Percentiles rank a stretch among this genome's conserved stretches.
Evolutionary conservation across 1,140 invertebrate genomes (phyloP).

Genomic region (Ruditapes philippinarum): DNA sequence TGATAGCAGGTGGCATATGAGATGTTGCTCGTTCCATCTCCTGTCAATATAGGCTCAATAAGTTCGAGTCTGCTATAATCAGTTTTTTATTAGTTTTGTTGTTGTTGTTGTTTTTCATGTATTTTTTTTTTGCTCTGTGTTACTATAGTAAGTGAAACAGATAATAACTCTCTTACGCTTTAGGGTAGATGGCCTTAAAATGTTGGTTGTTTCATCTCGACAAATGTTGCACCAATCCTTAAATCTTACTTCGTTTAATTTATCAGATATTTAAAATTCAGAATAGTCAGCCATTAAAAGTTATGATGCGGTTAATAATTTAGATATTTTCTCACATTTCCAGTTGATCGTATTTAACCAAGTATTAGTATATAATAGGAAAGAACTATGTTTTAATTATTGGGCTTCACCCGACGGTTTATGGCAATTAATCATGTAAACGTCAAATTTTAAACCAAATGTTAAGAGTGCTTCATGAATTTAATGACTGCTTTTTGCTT

Average conservation of each 20-base stretch:
- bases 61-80: too few species aligned
- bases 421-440: slow-evolving; percentile 7
- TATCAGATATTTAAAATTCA: slow-evolving; percentile 6
- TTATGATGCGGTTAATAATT: slow-evolving; percentile 24
- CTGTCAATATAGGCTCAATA: too few species aligned
- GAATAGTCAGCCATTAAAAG: not conserved
- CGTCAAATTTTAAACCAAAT: slow-evolving; percentile 5
- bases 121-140: too few species aligned
- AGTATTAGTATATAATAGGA: slow-evolving; percentile 14
- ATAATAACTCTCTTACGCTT: too few species aligned
- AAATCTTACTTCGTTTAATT: not conserved
- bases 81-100: too few species aligned
- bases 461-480: slow-evolving; percentile 1
- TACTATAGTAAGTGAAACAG: too few species aligned
- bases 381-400: slow-evolving; percentile 10
- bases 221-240: too few species aligned
- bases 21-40: too few species aligned
- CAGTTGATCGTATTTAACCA: not conserved
- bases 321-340: slow-evolving; percentile 20
- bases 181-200: too few species aligned
- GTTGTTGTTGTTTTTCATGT: too few species aligned
- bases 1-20: too few species aligned
- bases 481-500: slow-evolving; percentile 17
- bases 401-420: not conserved
- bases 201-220: too few species aligned